Evolutionary conservation across 2,888 invertebrate genomes (phyloP).

Genomic region (Agriopis aurantiaria): DNA sequence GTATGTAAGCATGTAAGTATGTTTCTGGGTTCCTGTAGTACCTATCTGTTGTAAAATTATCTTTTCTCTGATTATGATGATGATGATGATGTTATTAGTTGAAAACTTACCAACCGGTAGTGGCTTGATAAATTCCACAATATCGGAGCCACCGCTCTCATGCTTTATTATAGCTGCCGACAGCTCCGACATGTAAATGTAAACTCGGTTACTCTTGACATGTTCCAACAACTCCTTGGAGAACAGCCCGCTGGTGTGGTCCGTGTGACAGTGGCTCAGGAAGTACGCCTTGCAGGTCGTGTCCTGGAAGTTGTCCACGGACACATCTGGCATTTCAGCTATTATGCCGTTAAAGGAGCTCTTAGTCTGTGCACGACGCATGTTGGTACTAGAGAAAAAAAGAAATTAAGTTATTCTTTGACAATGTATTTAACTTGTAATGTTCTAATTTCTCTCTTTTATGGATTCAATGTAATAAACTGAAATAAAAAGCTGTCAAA

Average conservation of each 20-base stretch:
- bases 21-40: no score
- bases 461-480: no score
- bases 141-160: slow-evolving; percentile 38
- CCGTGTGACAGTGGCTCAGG: slow-evolving; percentile 88
- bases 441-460: no score
- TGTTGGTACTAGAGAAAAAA: background rate
- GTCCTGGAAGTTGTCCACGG: slow-evolving; percentile 87
- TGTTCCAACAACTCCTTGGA: slow-evolving; percentile 37
- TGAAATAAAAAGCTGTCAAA: no score
- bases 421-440: no score
- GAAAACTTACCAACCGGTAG: slow-evolving; percentile 57
- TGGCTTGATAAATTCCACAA: slow-evolving; percentile 52
- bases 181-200: slow-evolving; percentile 61
- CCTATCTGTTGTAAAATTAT: no score
- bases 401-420: no score
- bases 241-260: slow-evolving; percentile 87
- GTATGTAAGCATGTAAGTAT: no score
- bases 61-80: no score
- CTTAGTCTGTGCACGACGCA: background rate
- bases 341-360: slow-evolving; percentile 86
- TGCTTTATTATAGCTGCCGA: slow-evolving; percentile 59
- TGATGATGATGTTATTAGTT: no score
- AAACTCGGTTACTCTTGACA: slow-evolving; percentile 47
- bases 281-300: slow-evolving; percentile 84
- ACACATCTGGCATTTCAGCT: slow-evolving; percentile 87